Conservation (phyloP, 2,113 vertebrate species). For the Serilophus lunatus region DNA sequence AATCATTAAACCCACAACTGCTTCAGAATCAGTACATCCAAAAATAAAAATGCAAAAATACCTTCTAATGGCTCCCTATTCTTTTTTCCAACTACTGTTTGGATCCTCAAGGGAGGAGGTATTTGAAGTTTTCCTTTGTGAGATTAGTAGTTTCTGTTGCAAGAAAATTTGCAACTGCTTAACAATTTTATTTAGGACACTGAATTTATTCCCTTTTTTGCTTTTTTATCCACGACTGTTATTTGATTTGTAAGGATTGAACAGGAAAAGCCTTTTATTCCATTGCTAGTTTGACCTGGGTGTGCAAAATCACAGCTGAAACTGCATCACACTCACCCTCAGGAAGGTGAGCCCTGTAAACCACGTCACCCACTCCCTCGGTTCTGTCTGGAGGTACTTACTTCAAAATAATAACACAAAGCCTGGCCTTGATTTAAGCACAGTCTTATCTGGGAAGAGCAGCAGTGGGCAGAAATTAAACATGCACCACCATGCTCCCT, state of each 20-base stretch:
- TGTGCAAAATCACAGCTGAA: neutral
- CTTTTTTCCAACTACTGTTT: neutral
- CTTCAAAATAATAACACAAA: neutral
- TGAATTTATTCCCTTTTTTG: neutral
- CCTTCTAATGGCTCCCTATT: neutral
- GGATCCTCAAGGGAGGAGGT: neutral
- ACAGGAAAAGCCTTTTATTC: neutral
- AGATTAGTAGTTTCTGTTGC: neutral
- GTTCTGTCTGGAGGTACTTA: neutral
- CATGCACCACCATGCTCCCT: neutral
- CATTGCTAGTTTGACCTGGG: neutral
- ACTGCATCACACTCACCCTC: accelerated
- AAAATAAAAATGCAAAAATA: constrained; percentile 6
- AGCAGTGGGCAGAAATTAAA: neutral
- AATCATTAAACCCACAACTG: neutral
- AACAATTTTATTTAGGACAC: neutral
- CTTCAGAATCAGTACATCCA: neutral
- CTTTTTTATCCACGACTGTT: neutral
- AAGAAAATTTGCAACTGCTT: neutral
- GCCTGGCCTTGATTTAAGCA: neutral
- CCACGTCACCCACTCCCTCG: neutral
- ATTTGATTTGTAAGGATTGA: neutral
- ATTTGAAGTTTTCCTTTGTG: neutral
- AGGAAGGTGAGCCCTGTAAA: neutral
- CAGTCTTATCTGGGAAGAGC: neutral